These are phyloP conservation scores for Poecile montanus DNA, from an alignment of 2,797 vertebrate species.

Conservation along the genomic window DNA sequence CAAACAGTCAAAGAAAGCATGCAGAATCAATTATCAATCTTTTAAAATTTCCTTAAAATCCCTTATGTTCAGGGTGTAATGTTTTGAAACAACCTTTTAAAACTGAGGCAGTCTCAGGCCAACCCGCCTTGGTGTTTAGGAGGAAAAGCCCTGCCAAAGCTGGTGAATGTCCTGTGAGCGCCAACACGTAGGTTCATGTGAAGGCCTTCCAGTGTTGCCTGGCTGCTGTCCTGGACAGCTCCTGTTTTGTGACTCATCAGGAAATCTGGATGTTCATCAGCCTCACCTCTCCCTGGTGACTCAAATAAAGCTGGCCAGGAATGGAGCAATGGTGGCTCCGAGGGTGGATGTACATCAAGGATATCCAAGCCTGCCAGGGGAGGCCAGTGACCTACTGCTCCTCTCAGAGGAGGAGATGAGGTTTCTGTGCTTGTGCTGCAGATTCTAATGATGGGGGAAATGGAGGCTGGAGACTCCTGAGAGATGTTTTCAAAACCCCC, in stretches of 20 bases:
- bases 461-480: background rate
- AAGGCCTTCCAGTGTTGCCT: background rate
- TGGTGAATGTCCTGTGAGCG: background rate
- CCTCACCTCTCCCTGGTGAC: background rate
- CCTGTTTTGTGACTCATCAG: background rate
- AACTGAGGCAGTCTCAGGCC: background rate
- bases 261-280: background rate
- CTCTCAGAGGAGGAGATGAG: background rate
- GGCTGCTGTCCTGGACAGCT: background rate
- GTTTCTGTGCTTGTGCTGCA: background rate
- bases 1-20: background rate
- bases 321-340: background rate
- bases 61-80: background rate
- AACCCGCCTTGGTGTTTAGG: background rate
- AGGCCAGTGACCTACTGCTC: background rate
- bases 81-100: background rate
- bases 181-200: accelerated
- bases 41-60: background rate
- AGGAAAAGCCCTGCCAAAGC: background rate
- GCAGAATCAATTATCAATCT: background rate
- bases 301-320: background rate
- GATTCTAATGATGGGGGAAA: background rate
- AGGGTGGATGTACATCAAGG: background rate
- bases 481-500: background rate
- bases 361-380: background rate